Evolutionary conservation across 2,113 vertebrate genomes (phyloP).

Genomic region (Bambusicola thoracicus): DNA sequence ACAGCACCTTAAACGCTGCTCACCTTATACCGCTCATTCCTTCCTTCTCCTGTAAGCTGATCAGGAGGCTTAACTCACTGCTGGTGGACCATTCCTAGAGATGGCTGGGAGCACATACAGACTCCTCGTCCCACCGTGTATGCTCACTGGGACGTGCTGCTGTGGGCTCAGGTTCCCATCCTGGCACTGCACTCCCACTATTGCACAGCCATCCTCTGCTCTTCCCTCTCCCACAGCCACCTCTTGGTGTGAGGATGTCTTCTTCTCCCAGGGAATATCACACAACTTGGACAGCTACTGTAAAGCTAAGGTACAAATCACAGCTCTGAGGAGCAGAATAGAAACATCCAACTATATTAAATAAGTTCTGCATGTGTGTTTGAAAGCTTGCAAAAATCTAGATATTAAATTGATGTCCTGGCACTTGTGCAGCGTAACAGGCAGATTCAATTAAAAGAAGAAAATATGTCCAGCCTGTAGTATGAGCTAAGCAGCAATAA

Average conservation of each 20-base stretch:
- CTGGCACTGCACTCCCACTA: too few relatives aligned
- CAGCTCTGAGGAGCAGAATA: conserved; percentile 51
- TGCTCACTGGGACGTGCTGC: too few relatives aligned
- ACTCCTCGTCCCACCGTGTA: too few relatives aligned
- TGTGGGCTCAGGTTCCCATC: too few relatives aligned
- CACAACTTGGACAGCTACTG: conserved; percentile 29
- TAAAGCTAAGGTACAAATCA: conserved; percentile 63
- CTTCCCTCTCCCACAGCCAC: background rate
- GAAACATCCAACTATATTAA: conserved; percentile 55
- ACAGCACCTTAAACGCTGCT: too few relatives aligned
- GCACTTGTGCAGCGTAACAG: conserved; percentile 28
- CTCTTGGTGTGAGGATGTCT: conserved; percentile 53
- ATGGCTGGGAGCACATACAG: too few relatives aligned
- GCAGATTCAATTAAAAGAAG: conserved; percentile 55
- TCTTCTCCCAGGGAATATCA: conserved; percentile 59
- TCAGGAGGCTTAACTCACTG: too few relatives aligned
- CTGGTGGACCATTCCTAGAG: too few relatives aligned
- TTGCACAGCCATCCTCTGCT: background rate
- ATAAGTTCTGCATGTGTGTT: background rate
- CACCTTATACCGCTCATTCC: too few relatives aligned
- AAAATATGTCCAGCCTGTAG: conserved; percentile 39
- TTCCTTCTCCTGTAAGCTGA: too few relatives aligned
- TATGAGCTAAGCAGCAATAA: conserved; percentile 61
- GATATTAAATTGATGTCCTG: conserved; percentile 48
- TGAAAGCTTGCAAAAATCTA: conserved; percentile 39